These are phyloP conservation scores for Passer montanus DNA, from an alignment of 2,113 vertebrate species.

Conservation along the genomic window DNA sequence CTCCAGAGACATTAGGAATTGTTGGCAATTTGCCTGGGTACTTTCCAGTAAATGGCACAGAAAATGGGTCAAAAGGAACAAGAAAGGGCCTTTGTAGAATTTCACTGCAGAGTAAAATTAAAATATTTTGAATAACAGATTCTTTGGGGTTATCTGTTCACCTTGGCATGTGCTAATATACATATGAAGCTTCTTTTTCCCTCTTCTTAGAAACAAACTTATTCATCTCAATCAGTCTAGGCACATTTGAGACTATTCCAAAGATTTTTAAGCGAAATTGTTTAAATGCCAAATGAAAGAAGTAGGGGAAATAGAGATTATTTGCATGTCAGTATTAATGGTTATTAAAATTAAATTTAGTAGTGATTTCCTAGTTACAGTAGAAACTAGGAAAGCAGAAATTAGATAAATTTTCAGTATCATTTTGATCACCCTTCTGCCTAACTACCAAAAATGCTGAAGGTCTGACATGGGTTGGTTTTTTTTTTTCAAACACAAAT, in stretches of 20 bases:
- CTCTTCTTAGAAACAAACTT: not conserved
- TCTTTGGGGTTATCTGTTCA: not conserved
- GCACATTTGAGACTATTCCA: not conserved
- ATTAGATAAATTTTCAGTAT: not conserved
- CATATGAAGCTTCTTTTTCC: not conserved
- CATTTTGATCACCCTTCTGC: not conserved
- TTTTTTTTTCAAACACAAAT: not conserved
- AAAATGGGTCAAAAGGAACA: not conserved
- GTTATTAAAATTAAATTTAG: not conserved
- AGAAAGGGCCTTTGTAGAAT: not conserved
- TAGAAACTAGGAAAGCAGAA: not conserved
- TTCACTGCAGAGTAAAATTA: not conserved
- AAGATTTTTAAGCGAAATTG: not conserved
- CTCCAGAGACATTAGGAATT: not conserved
- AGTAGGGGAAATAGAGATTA: not conserved
- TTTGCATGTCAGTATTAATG: not conserved
- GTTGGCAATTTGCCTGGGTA: not conserved
- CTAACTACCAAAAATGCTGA: not conserved
- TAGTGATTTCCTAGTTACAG: not conserved
- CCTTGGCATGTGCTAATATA: not conserved
- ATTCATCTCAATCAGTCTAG: not conserved
- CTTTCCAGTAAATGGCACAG: not conserved
- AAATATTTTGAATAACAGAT: not conserved
- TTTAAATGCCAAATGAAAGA: constrained; percentile 9
- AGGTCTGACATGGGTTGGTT: not conserved